These are phyloP conservation scores for Epinotia nisella DNA, from an alignment of 2,888 invertebrate genomes.

Conservation along the genomic window DNA sequence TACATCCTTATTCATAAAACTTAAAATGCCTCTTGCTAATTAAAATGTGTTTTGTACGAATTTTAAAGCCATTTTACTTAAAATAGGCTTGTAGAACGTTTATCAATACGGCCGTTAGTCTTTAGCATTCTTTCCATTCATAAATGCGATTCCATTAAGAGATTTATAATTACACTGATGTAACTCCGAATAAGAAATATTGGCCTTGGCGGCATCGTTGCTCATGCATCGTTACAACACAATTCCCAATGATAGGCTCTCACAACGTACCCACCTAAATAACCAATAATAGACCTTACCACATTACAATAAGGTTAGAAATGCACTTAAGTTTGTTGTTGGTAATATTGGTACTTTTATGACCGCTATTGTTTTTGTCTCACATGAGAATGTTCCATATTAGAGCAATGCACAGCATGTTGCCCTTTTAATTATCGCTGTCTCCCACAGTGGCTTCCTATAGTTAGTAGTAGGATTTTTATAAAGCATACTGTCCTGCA, in stretches of 20 bases:
- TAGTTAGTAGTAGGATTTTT: too few species aligned
- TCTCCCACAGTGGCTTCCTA: too few species aligned
- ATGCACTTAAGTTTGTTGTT: background rate
- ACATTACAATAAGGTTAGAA: background rate
- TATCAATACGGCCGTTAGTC: too few species aligned
- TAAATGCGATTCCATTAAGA: background rate
- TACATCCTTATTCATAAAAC: too few species aligned
- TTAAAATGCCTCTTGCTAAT: too few species aligned
- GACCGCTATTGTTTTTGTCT: slow-evolving; percentile 10
- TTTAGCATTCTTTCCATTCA: slow-evolving; percentile 6
- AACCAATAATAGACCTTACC: background rate
- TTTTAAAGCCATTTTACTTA: too few species aligned
- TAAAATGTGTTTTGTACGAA: too few species aligned
- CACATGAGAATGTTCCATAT: background rate
- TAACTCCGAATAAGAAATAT: slow-evolving; percentile 18
- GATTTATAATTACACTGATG: slow-evolving; percentile 9
- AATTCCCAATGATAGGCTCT: background rate
- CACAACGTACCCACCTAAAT: background rate
- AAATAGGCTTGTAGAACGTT: too few species aligned
- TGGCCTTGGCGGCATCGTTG: slow-evolving; percentile 23
- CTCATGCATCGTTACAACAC: slow-evolving; percentile 20
- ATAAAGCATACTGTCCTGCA: too few species aligned
- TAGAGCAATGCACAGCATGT: background rate
- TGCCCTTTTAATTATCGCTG: too few species aligned
- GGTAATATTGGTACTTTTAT: background rate